Evolutionary conservation across 92 coral and sea anemone genomes (phyloP), one percentile per base, ranked within the genome.

Genomic region (Porites lobata): DNA sequence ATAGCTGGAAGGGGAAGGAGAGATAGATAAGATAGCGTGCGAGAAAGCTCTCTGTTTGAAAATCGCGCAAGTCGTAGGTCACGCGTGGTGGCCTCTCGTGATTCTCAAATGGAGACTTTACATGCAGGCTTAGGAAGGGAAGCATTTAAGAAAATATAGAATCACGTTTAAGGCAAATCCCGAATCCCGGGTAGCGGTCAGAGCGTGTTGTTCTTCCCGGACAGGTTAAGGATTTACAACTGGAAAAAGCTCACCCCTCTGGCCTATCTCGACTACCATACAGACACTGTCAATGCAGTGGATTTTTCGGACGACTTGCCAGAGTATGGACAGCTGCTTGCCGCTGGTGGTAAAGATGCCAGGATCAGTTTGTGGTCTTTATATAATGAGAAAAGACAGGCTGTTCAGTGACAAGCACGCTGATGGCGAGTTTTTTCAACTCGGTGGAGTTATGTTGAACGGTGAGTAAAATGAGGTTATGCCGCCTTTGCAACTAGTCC

Each of bases 331-430:
- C 85, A 77, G 76, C 74, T 95, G 21, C 70, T 98, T 84, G 98
- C 99, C 75, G 99, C 98, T 56, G 98, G 96, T 63, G 92, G 98
- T 2, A 98, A 98, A 84, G 99, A 98, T 81, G 85, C 93, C 69
- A 90, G 98, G 67, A 98, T 98, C 26, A 98, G 98, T 81, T 72
- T 98, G 72, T 98, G 99, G 99, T 92, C 96, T n/a, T 65, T 98
- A 17, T 98, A 98, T 83, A 98, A 94, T 56, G 88, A 91, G 7
- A 82, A 50, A 64, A 20, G 61, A 26, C 17, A 26, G 29, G 54
- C 18, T 52, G 19, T 17, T 75, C 64, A 52, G 21, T 38, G 53
- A 6, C 56, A 72, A 18, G 76, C 13, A 20, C 1, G 29, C 8
- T 51, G 15, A 22, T 75, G 43, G 19, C 11, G 61, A 14, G 61